Conservation (phyloP, 92 coral and sea anemone species). For the Paragorgia papillata region DNA sequence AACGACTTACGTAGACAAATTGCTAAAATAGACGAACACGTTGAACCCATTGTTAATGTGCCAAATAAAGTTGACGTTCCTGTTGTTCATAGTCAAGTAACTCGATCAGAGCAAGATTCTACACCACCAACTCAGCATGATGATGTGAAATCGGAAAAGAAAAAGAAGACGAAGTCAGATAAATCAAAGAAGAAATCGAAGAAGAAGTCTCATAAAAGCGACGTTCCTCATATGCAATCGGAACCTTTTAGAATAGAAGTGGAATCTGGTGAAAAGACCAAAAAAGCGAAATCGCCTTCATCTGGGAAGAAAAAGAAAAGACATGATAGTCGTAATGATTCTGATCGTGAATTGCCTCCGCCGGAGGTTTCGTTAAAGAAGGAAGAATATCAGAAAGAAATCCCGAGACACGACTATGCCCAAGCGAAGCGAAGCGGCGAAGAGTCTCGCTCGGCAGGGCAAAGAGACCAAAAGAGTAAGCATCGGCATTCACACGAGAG, state of each 20-base stretch:
- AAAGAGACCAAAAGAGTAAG: conserved; percentile 8
- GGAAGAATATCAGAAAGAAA: conserved; percentile 10
- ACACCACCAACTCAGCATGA: conserved; percentile 43
- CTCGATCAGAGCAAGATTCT: background rate
- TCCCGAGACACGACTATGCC: background rate
- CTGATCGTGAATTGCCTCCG: conserved; percentile 8
- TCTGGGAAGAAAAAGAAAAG: conserved; percentile 31
- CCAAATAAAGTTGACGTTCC: conserved; percentile 58
- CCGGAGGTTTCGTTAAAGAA: conserved; percentile 20
- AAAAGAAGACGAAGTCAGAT: conserved; percentile 63
- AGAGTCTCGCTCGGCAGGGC: background rate
- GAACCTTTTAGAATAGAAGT: background rate
- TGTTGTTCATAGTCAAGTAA: conserved; percentile 70
- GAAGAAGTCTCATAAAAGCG: conserved; percentile 32
- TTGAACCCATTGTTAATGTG: conserved; percentile 53
- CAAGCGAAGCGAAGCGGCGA: conserved; percentile 18
- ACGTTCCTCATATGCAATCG: background rate
- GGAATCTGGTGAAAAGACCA: conserved; percentile 21
- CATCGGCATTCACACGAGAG: conserved; percentile 9
- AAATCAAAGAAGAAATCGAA: conserved; percentile 51
- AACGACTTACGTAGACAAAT: conserved; percentile 83
- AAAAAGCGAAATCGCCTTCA: conserved; percentile 20
- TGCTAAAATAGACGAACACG: conserved; percentile 91
- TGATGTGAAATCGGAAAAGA: conserved; percentile 60
- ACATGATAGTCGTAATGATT: conserved; percentile 26